Base-by-base conservation (phyloP, 2,797 vertebrate species). In the Chelon auratus region DNA sequence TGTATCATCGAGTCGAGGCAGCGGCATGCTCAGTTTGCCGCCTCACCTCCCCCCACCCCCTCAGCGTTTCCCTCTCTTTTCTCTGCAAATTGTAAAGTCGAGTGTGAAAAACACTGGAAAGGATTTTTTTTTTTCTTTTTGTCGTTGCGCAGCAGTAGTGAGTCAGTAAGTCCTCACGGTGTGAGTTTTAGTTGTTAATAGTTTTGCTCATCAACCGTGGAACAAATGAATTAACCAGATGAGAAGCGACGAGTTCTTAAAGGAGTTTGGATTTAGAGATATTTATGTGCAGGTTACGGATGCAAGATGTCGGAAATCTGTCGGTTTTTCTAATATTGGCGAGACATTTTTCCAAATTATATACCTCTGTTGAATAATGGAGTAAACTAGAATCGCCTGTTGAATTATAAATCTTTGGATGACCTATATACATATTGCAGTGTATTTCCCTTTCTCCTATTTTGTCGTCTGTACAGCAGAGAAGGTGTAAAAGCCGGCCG, bases 111-210 rank as follows among this genome's bases (percentile, higher is more conserved):
- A 78, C 75, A 80, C 67, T 64, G 63, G 51, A 72, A 72, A 80
- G 62, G 72, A 75, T 52, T 43, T 70, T 54, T 53, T 54, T 53
- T 42, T 22, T 7, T 9, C 22, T 24, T 68, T 54, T 63, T 71
- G 55, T 73, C 50, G 72, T 75, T 56, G 79, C 52, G 57, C 39
- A 50, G 61, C 22, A 54, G 74, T 53, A 68, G 88, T 92, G 91
- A 92, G 80, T 93, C 89, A 91, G 75, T 65, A 30, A 74, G 78
- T 89, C 85, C 81, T 52, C 30, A 71, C 52, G 65, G 59, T 64
- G 26, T 64, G 53, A 51, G 30, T 61, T 81, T 68, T 72, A 12
- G 77, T 75, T 62, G 36, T 75, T 53, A 61, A 47, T 61, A 42
- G 26, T 48, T 68, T 72, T 70, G 18, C 78, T 76, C 20, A 62